Conservation (phyloP, 2,888 invertebrate genomes). For the Mamestra brassicae region DNA sequence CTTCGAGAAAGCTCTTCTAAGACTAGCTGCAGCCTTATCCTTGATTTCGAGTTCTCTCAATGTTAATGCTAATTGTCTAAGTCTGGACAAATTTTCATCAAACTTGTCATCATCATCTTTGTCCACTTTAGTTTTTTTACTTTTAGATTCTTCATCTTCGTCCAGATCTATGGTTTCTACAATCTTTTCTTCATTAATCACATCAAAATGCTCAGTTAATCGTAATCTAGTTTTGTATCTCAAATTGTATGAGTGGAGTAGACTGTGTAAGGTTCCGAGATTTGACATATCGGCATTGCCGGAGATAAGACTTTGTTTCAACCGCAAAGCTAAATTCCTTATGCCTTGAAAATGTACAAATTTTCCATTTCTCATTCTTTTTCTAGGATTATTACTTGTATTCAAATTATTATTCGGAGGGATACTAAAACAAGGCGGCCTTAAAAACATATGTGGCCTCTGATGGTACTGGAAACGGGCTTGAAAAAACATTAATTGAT, state of each 20-base stretch:
- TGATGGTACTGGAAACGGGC: slow-evolving; percentile 71
- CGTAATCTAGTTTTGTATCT: slow-evolving; percentile 76
- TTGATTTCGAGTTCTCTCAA: slow-evolving; percentile 76
- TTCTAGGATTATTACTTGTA: slow-evolving; percentile 56
- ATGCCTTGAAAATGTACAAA: slow-evolving; percentile 74
- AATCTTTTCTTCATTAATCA: slow-evolving; percentile 74
- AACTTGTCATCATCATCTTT: slow-evolving; percentile 64
- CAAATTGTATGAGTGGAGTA: slow-evolving; percentile 79
- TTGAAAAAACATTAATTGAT: slow-evolving; percentile 70
- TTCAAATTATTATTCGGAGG: slow-evolving; percentile 46
- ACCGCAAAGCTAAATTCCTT: slow-evolving; percentile 70
- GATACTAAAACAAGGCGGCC: slow-evolving; percentile 46
- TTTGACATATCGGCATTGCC: slow-evolving; percentile 68
- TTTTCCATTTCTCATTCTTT: slow-evolving; percentile 68
- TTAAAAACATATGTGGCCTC: slow-evolving; percentile 63
- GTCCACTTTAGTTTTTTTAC: slow-evolving; percentile 72
- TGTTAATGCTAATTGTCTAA: slow-evolving; percentile 76
- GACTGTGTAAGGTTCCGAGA: slow-evolving; percentile 71
- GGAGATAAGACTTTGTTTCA: slow-evolving; percentile 68
- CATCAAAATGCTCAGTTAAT: slow-evolving; percentile 73
- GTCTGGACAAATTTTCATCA: slow-evolving; percentile 74
- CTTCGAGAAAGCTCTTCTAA: slow-evolving; percentile 81
- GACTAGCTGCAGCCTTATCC: slow-evolving; percentile 73
- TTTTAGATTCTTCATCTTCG: slow-evolving; percentile 75
- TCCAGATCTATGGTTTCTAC: slow-evolving; percentile 84